Base-by-base conservation (phyloP, 2,888 invertebrate species). In the Peribatodes rhomboidaria region DNA sequence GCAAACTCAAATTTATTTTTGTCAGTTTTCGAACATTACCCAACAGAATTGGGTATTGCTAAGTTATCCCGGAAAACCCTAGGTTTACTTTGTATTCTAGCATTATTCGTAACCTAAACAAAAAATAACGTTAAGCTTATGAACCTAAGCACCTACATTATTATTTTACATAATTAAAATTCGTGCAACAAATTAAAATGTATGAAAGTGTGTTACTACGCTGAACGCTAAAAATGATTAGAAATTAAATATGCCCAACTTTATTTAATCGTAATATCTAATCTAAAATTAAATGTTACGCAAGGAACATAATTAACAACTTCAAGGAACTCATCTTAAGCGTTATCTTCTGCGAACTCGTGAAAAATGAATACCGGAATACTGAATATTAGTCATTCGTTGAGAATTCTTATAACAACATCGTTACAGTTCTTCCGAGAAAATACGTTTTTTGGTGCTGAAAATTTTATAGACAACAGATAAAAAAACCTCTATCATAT, bases 341-440 rank as follows among this genome's bases (percentile, higher is more conserved):
- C 58, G 55, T 61, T 58, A 44, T 42, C 41, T 66, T 66, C 66
- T 39, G 22, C 50, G 62, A 68, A 61, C 37, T 49, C 47, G 53
- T 62, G 66, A 61, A 66, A 65, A 66, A 66, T 52, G 60, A 63
- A 53, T 62, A 58, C 72, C 62, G 54, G 61, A 68, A 59, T 65
- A 60, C 71, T 60, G 68, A 67, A 71, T 72, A 76, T 80, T 72
- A 76, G 77, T 78, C 79, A 80, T 73, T 68, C 73, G 58, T 50
- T 55, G 57, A 49, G 69, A 75, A 73, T 75, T 78, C 74, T 71
- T 58, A 68, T 71, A 76, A 78, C 72, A 67, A 46, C 57, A 56
- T 14, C 46, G 33, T 58, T 57, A 54, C 53, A 56, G 16, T 27
- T 67, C 69, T 74, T 74, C 72, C 63, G 65, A n/a, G 61, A 66